Evolutionary conservation across 1,140 invertebrate species (phyloP), one percentile per base, ranked within the genome.

Genomic region (Diprion similis): DNA sequence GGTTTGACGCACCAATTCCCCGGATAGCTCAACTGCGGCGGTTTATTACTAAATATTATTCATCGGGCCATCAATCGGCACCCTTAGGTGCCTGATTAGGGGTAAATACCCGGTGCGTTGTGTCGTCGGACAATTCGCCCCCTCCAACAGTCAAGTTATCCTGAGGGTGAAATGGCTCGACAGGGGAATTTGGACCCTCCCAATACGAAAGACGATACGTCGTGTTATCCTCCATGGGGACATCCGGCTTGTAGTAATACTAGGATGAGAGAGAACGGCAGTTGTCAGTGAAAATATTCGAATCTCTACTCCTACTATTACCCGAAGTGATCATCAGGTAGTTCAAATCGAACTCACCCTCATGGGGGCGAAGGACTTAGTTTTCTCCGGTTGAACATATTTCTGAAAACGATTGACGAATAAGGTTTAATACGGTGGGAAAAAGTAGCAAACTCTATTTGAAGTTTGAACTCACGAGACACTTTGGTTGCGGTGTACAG

Each of bases 131-230:
- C 46, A 87, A 73, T 0, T 76, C 46, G 10, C 82, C 79, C 13
- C 83, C 74, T 1, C 78, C 76, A 10, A 81, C 72, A 1, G 70
- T 73, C 11, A 88, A 68, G 70, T 71, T 74, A 72, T 81, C 76
- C 66, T 74, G n/a, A 0, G 82, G 85, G 45, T 46, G 67, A 71
- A 85, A 65, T 6, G 82, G 80, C 66, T 81, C 73, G 0, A 67
- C 72, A 10, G 9, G 66, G 68, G 65, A 72, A 70, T 81, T 84
- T 7, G 88, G 85, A 4, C 81, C 86, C 8, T 87, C 86, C 78
- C 89, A 89, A 76, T 89, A 92, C 0, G 91, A 92, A 8, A 90
- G 86, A 47, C 85, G 86, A 71, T 92, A 92, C 0, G 90, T 91
- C 4, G 91, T 92, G 13, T 88, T 79, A 37, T 90, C 86, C 10